Conservation (phyloP, 2,113 vertebrate species). For the Lanius collurio region DNA sequence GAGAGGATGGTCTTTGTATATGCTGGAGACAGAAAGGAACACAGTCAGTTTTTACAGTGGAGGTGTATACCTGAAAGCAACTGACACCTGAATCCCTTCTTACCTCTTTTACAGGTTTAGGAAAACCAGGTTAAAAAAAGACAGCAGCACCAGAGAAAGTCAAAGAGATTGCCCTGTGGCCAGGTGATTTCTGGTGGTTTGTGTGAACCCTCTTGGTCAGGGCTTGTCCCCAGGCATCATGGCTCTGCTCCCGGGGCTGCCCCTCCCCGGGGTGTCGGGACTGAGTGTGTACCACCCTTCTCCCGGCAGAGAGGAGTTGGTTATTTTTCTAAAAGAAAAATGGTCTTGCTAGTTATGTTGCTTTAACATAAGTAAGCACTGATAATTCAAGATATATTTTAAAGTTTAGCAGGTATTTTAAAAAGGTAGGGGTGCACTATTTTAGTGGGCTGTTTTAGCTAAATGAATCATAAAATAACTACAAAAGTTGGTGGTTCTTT, state of each 20-base stretch:
- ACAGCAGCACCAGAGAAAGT: background rate
- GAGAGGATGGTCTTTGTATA: background rate
- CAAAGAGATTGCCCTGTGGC: background rate
- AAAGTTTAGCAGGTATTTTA: background rate
- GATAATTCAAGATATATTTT: background rate
- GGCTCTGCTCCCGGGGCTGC: fast-evolving
- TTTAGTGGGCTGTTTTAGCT: background rate
- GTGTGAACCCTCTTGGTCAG: background rate
- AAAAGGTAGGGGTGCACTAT: background rate
- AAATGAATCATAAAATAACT: background rate
- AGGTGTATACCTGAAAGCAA: background rate
- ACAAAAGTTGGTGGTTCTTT: background rate
- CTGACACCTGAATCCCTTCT: background rate
- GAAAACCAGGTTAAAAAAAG: background rate
- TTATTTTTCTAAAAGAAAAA: background rate
- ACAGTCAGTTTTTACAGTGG: background rate
- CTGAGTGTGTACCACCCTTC: fast-evolving
- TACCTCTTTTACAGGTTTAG: background rate
- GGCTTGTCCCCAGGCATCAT: fast-evolving
- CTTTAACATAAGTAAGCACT: background rate
- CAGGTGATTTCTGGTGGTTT: background rate
- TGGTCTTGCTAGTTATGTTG: background rate
- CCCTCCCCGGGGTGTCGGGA: fast-evolving
- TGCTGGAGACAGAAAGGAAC: background rate
- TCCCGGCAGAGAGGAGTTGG: background rate